Conservation (phyloP, 2,113 vertebrate genomes). For the Plectropomus leopardus region DNA sequence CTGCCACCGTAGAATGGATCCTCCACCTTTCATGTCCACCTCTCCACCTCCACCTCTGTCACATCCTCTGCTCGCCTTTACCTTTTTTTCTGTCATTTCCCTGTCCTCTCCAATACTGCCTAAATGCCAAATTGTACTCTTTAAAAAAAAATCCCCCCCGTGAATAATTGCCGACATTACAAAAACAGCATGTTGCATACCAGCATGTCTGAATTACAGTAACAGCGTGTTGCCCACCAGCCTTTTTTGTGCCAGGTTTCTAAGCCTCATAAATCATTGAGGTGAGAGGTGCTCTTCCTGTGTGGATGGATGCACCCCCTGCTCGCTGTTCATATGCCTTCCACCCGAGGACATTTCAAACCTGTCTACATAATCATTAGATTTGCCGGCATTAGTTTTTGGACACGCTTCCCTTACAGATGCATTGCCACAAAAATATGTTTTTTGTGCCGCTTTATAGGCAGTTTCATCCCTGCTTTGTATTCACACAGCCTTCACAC, state of each 20-base stretch:
- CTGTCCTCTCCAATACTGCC: conserved; percentile 47
- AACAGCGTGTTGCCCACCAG: conserved; percentile 65
- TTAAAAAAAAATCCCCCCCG: conserved; percentile 46
- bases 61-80: conserved; percentile 40
- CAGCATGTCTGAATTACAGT: conserved; percentile 68
- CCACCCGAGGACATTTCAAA: conserved; percentile 59
- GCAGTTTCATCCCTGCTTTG: conserved; percentile 26
- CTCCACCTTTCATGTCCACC: conserved; percentile 46
- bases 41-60: conserved; percentile 58
- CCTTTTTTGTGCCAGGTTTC: conserved; percentile 57
- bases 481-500: conserved; percentile 45
- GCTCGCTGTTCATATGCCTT: conserved; percentile 57
- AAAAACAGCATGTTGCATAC: conserved; percentile 69
- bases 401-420: conserved; percentile 7
- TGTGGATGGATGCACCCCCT: conserved; percentile 57
- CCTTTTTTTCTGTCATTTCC: conserved; percentile 50
- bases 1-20: conserved; percentile 62
- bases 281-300: conserved; percentile 59
- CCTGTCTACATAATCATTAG: conserved; percentile 61
- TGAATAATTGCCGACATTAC: conserved; percentile 70
- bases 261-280: conserved; percentile 69
- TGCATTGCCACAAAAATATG: not conserved
- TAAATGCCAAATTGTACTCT: conserved; percentile 53
- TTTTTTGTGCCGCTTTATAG: not conserved
- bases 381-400: conserved; percentile 63